A percentile compares a stretch with the other conserved stretches of the same genome.
Conservation (phyloP, 2,797 vertebrate species). For the Moxostoma hubbsi region DNA sequence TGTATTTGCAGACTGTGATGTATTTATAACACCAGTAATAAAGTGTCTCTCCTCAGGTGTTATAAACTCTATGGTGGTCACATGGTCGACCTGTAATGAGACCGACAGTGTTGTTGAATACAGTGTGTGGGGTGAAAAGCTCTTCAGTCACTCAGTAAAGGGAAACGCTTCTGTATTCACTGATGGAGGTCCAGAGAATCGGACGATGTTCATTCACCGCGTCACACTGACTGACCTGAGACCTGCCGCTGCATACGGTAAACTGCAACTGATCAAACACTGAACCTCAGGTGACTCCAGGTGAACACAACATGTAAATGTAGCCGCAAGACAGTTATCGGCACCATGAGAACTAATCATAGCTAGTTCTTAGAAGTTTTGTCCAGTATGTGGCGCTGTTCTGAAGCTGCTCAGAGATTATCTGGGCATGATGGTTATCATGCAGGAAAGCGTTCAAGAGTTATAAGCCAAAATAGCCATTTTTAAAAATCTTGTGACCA, state of each 20-base stretch:
- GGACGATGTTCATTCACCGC: conserved; percentile 83
- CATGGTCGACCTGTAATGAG: conserved; percentile 84
- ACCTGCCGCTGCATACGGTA: conserved; percentile 81
- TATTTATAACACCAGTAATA: neutral
- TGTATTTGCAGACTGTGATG: too few relatives aligned
- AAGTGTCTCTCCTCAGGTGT: conserved; percentile 70
- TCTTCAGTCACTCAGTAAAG: conserved; percentile 71
- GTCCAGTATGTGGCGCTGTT: too few relatives aligned
- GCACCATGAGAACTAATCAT: too few relatives aligned
- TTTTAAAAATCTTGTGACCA: too few relatives aligned
- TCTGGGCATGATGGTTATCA: too few relatives aligned
- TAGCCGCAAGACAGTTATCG: too few relatives aligned
- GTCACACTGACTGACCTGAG: conserved; percentile 78
- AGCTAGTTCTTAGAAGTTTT: too few relatives aligned
- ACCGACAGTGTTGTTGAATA: conserved; percentile 82
- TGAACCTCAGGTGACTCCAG: too few relatives aligned
- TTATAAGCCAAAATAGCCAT: too few relatives aligned
- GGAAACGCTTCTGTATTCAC: conserved; percentile 77
- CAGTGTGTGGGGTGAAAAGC: conserved; percentile 65
- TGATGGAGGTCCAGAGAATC: conserved; percentile 80
- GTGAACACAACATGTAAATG: too few relatives aligned
- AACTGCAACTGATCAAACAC: conserved; percentile 21
- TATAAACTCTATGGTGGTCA: conserved; percentile 82
- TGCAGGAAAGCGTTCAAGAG: too few relatives aligned
- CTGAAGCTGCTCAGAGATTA: too few relatives aligned